These are phyloP conservation scores for Callimorpha dominula DNA, from an alignment of 2,888 invertebrate genomes.

Conservation along the genomic window DNA sequence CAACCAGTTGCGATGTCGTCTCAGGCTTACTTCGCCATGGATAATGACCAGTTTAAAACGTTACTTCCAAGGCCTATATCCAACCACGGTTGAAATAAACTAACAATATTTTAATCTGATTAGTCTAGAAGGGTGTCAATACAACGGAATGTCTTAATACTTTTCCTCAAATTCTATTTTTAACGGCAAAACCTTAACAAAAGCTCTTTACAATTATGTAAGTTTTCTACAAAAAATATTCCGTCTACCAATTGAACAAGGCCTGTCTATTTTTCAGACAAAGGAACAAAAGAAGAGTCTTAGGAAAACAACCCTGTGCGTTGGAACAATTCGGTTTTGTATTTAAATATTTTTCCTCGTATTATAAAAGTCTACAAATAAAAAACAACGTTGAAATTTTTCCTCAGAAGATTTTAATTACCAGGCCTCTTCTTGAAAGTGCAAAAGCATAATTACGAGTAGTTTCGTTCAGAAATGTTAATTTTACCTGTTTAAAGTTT, in stretches of 20 bases:
- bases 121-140: background rate
- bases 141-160: background rate
- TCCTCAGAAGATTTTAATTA: conserved; percentile 41
- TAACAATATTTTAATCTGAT: background rate
- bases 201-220: conserved; percentile 7
- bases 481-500: background rate
- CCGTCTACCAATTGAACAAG: conserved; percentile 12
- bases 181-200: conserved; percentile 6
- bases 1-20: background rate
- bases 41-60: background rate
- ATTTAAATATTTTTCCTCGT: conserved; percentile 34
- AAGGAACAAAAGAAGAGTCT: conserved; percentile 15
- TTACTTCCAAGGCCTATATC: background rate
- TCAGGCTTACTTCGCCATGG: background rate
- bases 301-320: conserved; percentile 9
- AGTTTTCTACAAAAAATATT: conserved; percentile 16
- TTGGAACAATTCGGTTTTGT: conserved; percentile 21
- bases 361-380: conserved; percentile 24
- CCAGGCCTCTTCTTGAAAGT: conserved; percentile 19
- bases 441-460: conserved; percentile 21
- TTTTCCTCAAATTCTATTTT: background rate
- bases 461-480: conserved; percentile 20
- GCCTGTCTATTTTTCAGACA: conserved; percentile 17
- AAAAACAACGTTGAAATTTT: conserved; percentile 26
- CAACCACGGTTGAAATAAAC: background rate